Evolutionary conservation across 1,140 invertebrate species (phyloP), one percentile per base, ranked within the genome.

Genomic region (Apis dorsata): DNA sequence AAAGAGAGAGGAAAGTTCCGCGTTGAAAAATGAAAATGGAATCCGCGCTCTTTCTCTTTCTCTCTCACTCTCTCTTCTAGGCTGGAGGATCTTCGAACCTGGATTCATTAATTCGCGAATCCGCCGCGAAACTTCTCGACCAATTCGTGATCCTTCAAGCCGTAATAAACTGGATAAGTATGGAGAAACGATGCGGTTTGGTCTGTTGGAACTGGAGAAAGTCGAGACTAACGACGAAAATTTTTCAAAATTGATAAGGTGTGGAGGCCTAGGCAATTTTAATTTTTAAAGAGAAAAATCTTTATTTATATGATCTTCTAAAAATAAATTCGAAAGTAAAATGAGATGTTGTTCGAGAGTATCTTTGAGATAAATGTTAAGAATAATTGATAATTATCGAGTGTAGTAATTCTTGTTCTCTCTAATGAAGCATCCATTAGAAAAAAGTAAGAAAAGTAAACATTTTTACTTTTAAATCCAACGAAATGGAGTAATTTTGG

Each of bases 101-200:
- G 17, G 59, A 51, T 57, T 83, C 81, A 78, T 83, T 78, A 83
- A 83, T 83, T 51, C 75, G 59, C 63, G 71, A 19, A 24, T 51
- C 71, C 8, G 60, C 34, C 63, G 13, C n/a, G 5, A 63, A 76
- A 81, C 1, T 78, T 77, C 63, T 28, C 66, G 19, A 71, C 72
- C 55, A 81, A 81, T 76, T 76, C 72, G 79, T 51, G n/a, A 76
- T 81, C 55, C 63, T 76, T 76, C 57, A 51, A 68, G 53, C 69
- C 49, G 68, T 75, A 81, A 81, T 81, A 74, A 81, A 75, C 71
- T 59, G 79, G 79, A 66, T 75, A 75, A 74, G 53, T 80, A 72
- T 72, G 69, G 78, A 55, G 69, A 12, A 44, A 73, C 12, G 70
- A 57, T 74, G 21, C 60, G 57, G 13, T 1, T 13, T 62, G 49